Conservation (phyloP, 2,888 invertebrate species). For the Cataglyphis cursor region DNA sequence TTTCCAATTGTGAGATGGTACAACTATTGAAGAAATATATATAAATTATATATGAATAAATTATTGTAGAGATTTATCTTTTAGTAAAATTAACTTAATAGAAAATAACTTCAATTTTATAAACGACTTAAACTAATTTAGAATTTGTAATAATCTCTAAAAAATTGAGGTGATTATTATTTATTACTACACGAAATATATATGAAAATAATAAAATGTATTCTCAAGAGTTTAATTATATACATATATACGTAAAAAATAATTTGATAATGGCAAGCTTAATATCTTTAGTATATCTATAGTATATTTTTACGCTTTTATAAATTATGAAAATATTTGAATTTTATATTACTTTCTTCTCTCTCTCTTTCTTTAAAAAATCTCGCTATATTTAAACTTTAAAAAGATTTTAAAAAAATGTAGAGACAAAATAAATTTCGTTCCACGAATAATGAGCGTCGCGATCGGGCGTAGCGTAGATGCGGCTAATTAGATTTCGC, state of each 20-base stretch:
- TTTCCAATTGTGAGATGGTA: not conserved
- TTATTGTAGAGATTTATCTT: not conserved
- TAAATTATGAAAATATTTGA: not conserved
- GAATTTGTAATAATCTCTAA: not conserved
- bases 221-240: conserved; percentile 7
- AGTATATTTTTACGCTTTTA: not conserved
- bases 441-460: conserved; percentile 20
- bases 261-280: conserved; percentile 4
- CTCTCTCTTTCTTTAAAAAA: not conserved
- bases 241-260: not conserved
- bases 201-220: not conserved
- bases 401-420: not conserved
- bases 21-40: conserved; percentile 3
- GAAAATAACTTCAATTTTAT: conserved; percentile 14
- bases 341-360: not conserved
- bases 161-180: conserved; percentile 2
- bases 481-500: not conserved
- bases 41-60: conserved; percentile 3
- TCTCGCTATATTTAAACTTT: not conserved
- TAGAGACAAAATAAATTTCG: not conserved
- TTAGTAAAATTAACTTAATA: not conserved
- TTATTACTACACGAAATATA: not conserved
- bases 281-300: not conserved
- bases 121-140: not conserved
- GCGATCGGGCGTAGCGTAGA: conserved; percentile 1